Evolutionary conservation across 2,797 vertebrate species (phyloP).

Genomic region (Huso huso): DNA sequence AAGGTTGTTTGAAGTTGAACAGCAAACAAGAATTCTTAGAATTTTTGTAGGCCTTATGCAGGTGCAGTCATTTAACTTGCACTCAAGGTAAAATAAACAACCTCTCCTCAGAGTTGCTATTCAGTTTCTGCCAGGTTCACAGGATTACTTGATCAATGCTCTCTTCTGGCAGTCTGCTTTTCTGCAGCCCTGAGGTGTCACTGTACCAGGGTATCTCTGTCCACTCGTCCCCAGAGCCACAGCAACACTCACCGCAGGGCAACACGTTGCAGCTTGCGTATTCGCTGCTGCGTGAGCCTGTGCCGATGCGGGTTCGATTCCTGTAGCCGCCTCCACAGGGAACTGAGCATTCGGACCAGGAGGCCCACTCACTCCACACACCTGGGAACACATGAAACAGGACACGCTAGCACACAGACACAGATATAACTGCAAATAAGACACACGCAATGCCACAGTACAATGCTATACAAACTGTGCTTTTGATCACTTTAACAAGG

Average conservation of each 20-base stretch:
- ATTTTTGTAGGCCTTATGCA: no score
- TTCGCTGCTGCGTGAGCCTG: slow-evolving; percentile 48
- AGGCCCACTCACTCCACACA: slow-evolving; percentile 56
- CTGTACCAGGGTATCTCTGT: background rate
- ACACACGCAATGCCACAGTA: background rate
- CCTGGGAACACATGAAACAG: slow-evolving; percentile 37
- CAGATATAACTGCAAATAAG: background rate
- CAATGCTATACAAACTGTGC: no score
- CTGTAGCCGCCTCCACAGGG: slow-evolving; percentile 76
- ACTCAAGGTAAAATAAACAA: no score
- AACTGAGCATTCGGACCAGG: slow-evolving; percentile 74
- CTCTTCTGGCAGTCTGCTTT: no score
- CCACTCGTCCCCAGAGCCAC: background rate
- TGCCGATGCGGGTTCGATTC: slow-evolving; percentile 58
- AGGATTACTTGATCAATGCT: no score
- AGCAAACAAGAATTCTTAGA: no score
- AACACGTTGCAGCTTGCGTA: slow-evolving; percentile 74
- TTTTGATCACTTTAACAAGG: no score
- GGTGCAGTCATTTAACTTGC: no score
- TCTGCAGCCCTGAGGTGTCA: no score
- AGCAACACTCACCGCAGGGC: slow-evolving; percentile 53
- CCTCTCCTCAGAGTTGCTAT: no score
- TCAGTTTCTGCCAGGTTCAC: no score
- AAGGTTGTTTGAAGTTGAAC: no score
- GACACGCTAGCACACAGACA: slow-evolving; percentile 12